These are phyloP conservation scores for Turritopsis dohrnii DNA, from an alignment of 30 jellyfish, hydroid and myxozoan genomes.

Conservation along the genomic window DNA sequence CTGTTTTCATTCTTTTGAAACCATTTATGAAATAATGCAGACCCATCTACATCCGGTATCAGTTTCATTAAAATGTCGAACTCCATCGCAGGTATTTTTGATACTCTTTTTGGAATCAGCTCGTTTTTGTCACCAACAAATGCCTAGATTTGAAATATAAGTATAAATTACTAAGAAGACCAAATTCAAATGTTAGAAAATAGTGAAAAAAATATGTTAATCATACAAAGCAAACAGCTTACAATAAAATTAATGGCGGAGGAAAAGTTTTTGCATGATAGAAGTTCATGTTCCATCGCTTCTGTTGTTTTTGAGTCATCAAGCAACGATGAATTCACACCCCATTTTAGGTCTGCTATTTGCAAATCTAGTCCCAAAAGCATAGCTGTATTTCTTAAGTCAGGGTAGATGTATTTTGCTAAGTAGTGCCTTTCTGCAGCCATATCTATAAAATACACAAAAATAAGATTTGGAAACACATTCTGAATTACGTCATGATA, in stretches of 20 bases:
- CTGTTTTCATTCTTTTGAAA: not conserved
- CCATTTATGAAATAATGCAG: not conserved
- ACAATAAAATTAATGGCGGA: not conserved
- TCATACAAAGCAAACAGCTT: too few species aligned
- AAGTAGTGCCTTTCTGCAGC: not conserved
- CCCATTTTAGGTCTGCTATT: constrained; percentile 9
- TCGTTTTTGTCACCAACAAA: not conserved
- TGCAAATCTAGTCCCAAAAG: not conserved
- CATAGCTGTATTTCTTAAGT: not conserved
- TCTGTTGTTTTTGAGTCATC: not conserved
- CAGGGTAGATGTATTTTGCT: not conserved
- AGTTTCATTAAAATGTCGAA: not conserved
- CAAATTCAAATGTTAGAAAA: too few species aligned
- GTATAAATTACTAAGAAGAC: not conserved
- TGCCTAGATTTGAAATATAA: not conserved
- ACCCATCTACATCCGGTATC: not conserved
- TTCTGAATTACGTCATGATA: too few species aligned
- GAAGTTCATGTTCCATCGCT: not conserved
- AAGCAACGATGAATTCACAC: not conserved
- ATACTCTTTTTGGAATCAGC: not conserved
- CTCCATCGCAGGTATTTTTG: not conserved
- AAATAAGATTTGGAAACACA: too few species aligned
- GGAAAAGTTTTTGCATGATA: not conserved
- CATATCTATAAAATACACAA: not conserved
- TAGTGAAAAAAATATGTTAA: too few species aligned